Base-by-base conservation (phyloP, 2,888 invertebrate genomes). In the Synanthedon andrenaeformis region DNA sequence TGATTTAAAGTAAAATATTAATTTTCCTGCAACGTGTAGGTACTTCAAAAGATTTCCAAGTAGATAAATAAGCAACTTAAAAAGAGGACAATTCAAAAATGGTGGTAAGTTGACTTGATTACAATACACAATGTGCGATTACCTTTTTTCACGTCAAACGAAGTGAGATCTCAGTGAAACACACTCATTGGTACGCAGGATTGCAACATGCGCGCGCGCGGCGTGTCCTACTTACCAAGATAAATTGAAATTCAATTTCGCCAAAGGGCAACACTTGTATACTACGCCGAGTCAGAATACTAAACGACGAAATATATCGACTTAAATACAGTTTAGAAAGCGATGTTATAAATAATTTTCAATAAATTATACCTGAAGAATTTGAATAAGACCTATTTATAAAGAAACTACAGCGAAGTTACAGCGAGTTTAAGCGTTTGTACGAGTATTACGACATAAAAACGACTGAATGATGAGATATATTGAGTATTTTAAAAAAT, bases 171-270 rank as follows among this genome's bases (percentile, higher is more conserved):
- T 49, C 49, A 12, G 49, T 14, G 23, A 49, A 49, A 49, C 17
- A 70, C 68, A 70, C 68, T 79, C 76, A 76, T 76, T 74, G 73
- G 76, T 73, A 70, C 68, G 72, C 72, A 55, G 70, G 64, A 72
- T 81, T 82, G 76, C 81, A 70, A 70, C 74, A 81, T 65, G 67
- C 70, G 63, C 72, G 63, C 72, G 64, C 64, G 69, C 70, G 74
- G 70, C 65, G 71, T 73, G 82, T 73, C 79, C 83, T 63, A 82
- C 81, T 81, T 82, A 79, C 74, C 64, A 78, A 79, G 79, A 82
- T 80, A 79, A 79, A 82, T 82, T 82, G 77, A 81, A 81, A 79
- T 82, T 82, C 79, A 80, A 82, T 83, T 82, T 83, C 77, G 78
- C 79, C 78, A 79, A 83, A 83, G 80, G 81, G 79, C 80, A 70